Percentiles rank a stretch among this genome's conserved stretches.
phyloP scores from a whole-genome alignment of 2,888 invertebrate genomes.

The Prosopocoilus inquinatus region DNA sequence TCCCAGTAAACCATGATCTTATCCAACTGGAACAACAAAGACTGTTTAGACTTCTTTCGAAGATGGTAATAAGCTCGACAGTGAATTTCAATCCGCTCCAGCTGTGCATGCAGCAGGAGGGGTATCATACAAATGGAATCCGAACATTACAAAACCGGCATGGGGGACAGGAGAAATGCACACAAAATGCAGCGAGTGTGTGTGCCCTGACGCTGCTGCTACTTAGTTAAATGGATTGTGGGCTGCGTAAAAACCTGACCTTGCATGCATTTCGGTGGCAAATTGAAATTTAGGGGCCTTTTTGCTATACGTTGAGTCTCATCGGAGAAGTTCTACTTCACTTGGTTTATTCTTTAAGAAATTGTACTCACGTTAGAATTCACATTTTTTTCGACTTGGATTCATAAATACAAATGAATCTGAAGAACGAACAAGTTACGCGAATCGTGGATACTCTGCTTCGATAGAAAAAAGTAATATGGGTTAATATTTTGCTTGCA shows the following conservation, averaged over 20 bases:
- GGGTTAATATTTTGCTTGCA: too few species aligned
- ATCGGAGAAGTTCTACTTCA: too few species aligned
- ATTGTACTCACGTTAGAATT: too few species aligned
- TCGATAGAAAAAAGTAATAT: too few species aligned
- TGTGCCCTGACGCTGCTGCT: constrained; percentile 14
- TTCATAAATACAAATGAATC: too few species aligned
- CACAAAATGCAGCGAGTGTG: constrained; percentile 7
- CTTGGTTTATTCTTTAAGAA: too few species aligned
- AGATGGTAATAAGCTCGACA: constrained; percentile 39
- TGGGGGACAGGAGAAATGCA: constrained; percentile 33
- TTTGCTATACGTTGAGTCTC: too few species aligned
- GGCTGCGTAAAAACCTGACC: constrained; percentile 30
- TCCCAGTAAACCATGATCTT: constrained; percentile 25
- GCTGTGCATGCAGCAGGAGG: constrained; percentile 33
- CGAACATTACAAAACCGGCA: constrained; percentile 35
- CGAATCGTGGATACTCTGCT: too few species aligned
- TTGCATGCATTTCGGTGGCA: constrained; percentile 20
- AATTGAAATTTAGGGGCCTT: too few species aligned
- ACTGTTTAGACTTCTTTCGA: constrained; percentile 43
- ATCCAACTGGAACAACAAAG: constrained; percentile 44
- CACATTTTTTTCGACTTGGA: too few species aligned
- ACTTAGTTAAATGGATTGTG: constrained; percentile 30
- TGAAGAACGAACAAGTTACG: too few species aligned
- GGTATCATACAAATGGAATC: constrained; percentile 40
- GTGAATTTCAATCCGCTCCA: constrained; percentile 27